Percentiles rank a stretch among this genome's conserved stretches.
Conservation (phyloP, 2,888 invertebrate species). For the Linhomoeus sp. region DNA sequence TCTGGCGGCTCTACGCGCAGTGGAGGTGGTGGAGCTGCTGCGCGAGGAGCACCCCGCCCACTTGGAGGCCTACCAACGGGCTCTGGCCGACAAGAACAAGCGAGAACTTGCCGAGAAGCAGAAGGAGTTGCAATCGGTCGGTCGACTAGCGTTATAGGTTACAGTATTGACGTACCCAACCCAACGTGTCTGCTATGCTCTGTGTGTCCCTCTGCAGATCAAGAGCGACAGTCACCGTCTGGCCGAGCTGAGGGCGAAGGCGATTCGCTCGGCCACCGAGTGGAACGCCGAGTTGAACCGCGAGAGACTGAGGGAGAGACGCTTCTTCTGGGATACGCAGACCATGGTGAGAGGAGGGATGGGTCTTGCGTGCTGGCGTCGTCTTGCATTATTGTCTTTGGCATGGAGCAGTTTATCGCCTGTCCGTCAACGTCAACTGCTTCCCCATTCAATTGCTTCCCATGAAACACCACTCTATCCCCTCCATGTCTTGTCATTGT, state of each 20-base stretch:
- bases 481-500: too few relatives aligned
- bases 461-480: too few relatives aligned
- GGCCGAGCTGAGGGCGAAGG: constrained; percentile 52
- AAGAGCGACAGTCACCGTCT: constrained; percentile 23
- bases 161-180: too few relatives aligned
- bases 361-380: too few relatives aligned
- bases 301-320: constrained; percentile 47
- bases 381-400: not conserved
- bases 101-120: constrained; percentile 29
- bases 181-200: too few relatives aligned
- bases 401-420: not conserved
- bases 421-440: too few relatives aligned
- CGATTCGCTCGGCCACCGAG: constrained; percentile 49
- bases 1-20: constrained; percentile 68
- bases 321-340: constrained; percentile 74
- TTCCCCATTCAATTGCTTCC: too few relatives aligned
- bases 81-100: constrained; percentile 28
- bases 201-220: constrained; percentile 7
- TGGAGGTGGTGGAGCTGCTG: constrained; percentile 50
- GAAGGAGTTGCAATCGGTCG: constrained; percentile 30
- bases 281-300: constrained; percentile 59
- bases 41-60: constrained; percentile 63
- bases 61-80: constrained; percentile 27
- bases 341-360: constrained; percentile 42
- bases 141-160: constrained; percentile 8